phyloP scores from a whole-genome alignment of 2,113 vertebrate species.

The Pitta sordida region DNA sequence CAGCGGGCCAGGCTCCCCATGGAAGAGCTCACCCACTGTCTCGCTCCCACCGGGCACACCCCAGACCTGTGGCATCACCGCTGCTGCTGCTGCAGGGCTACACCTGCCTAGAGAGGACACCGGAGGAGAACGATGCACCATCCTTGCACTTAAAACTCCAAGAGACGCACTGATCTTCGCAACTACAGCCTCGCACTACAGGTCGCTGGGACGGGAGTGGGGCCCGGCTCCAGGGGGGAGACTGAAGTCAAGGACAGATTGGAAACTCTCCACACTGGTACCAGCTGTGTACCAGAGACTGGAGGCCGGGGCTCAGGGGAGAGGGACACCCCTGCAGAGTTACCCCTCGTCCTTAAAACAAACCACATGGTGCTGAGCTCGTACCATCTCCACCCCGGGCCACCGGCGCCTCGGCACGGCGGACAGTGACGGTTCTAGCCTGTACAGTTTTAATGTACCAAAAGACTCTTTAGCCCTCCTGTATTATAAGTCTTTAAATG shows the following conservation, averaged over 20 bases:
- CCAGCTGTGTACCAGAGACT: background rate
- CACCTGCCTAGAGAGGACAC: background rate
- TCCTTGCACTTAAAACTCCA: slow-evolving; percentile 68
- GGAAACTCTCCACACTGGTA: background rate
- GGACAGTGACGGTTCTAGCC: slow-evolving; percentile 55
- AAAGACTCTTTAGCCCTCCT: slow-evolving; percentile 70
- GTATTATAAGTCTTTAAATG: slow-evolving; percentile 78
- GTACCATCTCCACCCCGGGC: slow-evolving; percentile 23
- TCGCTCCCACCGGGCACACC: background rate
- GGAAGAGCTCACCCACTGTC: background rate
- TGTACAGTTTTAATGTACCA: slow-evolving; percentile 81
- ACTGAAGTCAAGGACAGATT: background rate
- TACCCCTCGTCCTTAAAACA: slow-evolving; percentile 39
- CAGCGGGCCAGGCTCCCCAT: fast-evolving
- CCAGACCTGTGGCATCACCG: fast-evolving
- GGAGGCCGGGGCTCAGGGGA: background rate
- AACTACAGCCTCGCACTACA: slow-evolving; percentile 46
- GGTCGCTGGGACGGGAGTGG: background rate
- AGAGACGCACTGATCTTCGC: slow-evolving; percentile 59
- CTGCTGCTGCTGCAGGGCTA: background rate
- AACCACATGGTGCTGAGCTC: slow-evolving; percentile 74
- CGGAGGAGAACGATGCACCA: background rate
- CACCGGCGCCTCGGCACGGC: background rate
- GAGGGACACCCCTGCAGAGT: background rate
- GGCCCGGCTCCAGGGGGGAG: background rate